phyloP scores from a whole-genome alignment of 2,888 invertebrate genomes.

The Xestia rhomboidea region DNA sequence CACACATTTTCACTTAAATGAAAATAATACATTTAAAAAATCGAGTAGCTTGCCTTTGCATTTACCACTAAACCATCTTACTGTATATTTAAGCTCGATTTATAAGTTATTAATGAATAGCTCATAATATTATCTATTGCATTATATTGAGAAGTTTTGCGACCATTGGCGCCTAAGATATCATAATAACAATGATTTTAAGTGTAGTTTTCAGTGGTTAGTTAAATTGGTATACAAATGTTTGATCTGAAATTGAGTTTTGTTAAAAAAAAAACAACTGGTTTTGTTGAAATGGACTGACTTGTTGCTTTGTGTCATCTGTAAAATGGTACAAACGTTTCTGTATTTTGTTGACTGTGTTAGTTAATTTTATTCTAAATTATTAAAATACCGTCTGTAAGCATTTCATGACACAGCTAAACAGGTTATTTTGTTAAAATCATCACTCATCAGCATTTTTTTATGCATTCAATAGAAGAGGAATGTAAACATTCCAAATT shows the following conservation, averaged over 20 bases:
- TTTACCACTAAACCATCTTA: neutral
- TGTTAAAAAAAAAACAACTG: constrained; percentile 13
- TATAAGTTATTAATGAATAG: constrained; percentile 5
- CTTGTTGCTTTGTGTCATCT: constrained; percentile 12
- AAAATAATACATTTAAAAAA: neutral
- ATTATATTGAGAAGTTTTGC: constrained; percentile 15
- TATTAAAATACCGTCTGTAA: constrained; percentile 26
- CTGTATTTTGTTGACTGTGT: constrained; percentile 29
- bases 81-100: neutral
- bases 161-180: constrained; percentile 2
- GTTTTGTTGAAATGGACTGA: constrained; percentile 30
- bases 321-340: constrained; percentile 15
- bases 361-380: constrained; percentile 39
- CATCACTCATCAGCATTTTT: constrained; percentile 40
- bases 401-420: constrained; percentile 33
- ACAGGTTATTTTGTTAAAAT: constrained; percentile 17
- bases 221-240: neutral
- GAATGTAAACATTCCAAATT: constrained; percentile 56
- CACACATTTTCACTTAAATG: neutral
- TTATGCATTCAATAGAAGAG: constrained; percentile 33
- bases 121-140: neutral
- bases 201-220: constrained; percentile 14
- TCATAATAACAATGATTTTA: constrained; percentile 28
- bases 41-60: neutral
- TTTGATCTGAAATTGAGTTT: constrained; percentile 23